Evolutionary conservation across 1,140 invertebrate genomes (phyloP), one percentile per base, ranked within the genome.

Genomic region (Heterodera carotae): DNA sequence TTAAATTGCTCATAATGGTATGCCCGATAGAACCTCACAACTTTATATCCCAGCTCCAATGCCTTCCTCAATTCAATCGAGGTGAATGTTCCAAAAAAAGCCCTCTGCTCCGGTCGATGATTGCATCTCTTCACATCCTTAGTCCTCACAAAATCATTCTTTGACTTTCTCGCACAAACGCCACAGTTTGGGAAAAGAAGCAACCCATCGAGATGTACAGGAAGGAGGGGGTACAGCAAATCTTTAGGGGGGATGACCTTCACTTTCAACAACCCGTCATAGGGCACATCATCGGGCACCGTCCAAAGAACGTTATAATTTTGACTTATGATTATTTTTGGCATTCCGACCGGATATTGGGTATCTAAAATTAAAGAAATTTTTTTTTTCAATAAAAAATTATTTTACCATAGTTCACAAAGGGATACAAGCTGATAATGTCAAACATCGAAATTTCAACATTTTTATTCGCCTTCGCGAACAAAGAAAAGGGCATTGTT

Each of bases 171-270:
- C 3, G 67, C 67, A 10, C 67, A 69, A 29, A 25, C 0, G 3
- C 34, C 27, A 10, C 67, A 69, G 25, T 39, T 36, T 10, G 67
- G 22, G 6, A 69, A 69, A 8, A 69, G n/a, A 0, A 69, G 27
- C n/a, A 36, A 22, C 0, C 31, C 67, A 33, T 31, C 67, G 4
- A 53, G 1, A 4, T 69, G 34, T 7, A 29, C 43, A 0, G 67
- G 27, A 2, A 69, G 27, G 25, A 69, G 34, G 25, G 67, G 34
- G 18, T 39, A 36, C 3, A 39, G 18, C n/a, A 69, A 3, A n/a
- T 69, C 10, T 8, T 69, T 69, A 5, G 67, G 67, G n/a, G 67
- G 67, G 6, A 69, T 31, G n/a, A 69, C 67, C 22, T 39, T 39
- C n/a, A 69, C 67, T 25, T 69, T 69, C 3, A 69, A 10, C 43